Evolutionary conservation across 2,113 vertebrate species (phyloP), one percentile per base, ranked within the genome.

Genomic region (Fukomys damarensis): DNA sequence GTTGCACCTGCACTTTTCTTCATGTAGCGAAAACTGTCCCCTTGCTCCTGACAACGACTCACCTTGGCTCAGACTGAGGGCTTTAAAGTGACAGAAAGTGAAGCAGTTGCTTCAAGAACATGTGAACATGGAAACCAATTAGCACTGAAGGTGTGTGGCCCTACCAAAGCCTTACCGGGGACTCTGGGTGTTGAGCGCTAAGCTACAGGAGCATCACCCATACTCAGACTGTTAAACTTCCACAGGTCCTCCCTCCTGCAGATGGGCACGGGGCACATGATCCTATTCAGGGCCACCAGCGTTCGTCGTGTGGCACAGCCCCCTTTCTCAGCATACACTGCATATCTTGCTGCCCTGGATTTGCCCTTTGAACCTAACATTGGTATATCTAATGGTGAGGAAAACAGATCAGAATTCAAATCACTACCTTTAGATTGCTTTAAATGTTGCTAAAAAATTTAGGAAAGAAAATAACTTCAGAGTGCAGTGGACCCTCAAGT

Each of bases 371-470:
- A 77, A 56, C 17, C 70, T 84, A 16, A 38, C 61, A 52, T 86
- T 80, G 56, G 84, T 43, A 72, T 10, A 77, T 32, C 41, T 89
- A 81, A 58, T 38, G 43, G 35, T 56, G 59, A 96, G n/a, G 58
- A 26, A 91, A 86, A 89, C 32, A 59, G 26, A 66, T 96, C 32
- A 89, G 26, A 95, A 91, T 89, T 91, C 24, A 79, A 89, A 90
- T 84, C 35, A 89, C 52, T 22, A 46, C 6, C 46, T 96, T 95
- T 5, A 77, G 38, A 86, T 84, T 91, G 56, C 72, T 91, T 83
- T 54, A 89, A 63, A 26, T 74, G 63, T 88, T 95, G 30, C 77
- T 85, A 16, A 66, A 66, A 61, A 66, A 26, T 94, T 82, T 79
- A 79, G 17, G 80, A 43, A 91, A 63, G 61, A 85, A 46, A 65